Conservation (phyloP, 2,888 invertebrate species). For the Hemithea aestivaria region DNA sequence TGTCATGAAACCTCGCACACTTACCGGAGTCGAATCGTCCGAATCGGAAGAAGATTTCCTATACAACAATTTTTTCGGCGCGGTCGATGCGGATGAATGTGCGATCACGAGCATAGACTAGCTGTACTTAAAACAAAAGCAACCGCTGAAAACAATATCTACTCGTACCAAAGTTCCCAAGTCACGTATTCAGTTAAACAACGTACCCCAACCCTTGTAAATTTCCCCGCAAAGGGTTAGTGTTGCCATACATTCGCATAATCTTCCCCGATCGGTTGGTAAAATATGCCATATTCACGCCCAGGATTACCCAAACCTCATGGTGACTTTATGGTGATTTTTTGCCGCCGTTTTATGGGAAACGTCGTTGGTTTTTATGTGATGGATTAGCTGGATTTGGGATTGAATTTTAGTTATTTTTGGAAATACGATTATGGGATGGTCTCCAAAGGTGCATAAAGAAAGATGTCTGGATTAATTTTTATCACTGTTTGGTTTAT, state of each 20-base stretch:
- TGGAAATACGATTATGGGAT: constrained; percentile 7
- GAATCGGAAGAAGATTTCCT: too few species aligned
- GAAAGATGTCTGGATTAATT: too few species aligned
- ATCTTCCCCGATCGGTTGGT: constrained; percentile 47
- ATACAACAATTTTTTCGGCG: too few species aligned
- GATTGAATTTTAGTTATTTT: constrained; percentile 20
- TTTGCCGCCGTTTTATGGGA: constrained; percentile 32
- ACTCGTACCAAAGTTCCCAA: constrained; percentile 1
- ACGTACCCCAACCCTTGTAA: constrained; percentile 31
- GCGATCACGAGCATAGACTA: too few species aligned
- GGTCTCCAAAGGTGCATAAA: too few species aligned
- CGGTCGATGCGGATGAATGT: too few species aligned
- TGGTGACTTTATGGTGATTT: constrained; percentile 40
- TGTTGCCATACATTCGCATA: constrained; percentile 26
- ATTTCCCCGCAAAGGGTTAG: constrained; percentile 45
- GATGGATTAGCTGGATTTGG: constrained; percentile 35
- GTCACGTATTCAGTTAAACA: constrained; percentile 24
- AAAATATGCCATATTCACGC: constrained; percentile 48
- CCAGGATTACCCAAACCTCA: constrained; percentile 42
- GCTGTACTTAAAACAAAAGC: too few species aligned
- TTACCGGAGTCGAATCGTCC: too few species aligned
- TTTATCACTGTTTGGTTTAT: too few species aligned
- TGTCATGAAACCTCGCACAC: too few species aligned
- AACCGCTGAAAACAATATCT: neutral
- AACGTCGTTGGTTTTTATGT: constrained; percentile 56